Conservation (phyloP, 2,113 vertebrate species). For the human region GRCh38 chr5:125620501-125621000, state of each 20-base stretch:
- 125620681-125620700: not conserved
- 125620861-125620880: not conserved
- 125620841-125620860: not conserved
- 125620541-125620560: not conserved
- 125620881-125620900: not conserved
- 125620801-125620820: not conserved
- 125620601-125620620: not conserved
- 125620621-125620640: not conserved
- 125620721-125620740: not conserved
- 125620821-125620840: not conserved
- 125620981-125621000: not conserved
- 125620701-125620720: not conserved
- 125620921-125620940: not conserved
- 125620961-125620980: not conserved
- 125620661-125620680: not conserved
- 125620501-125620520: not conserved
- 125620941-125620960: not conserved
- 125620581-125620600: not conserved
- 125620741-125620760: not conserved
- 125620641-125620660: not conserved
- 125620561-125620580: not conserved
- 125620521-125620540: not conserved
- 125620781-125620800: not conserved
- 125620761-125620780: not conserved
- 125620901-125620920: not conserved